A percentile compares a stretch with the other conserved stretches of the same genome.
phyloP scores from a whole-genome alignment of 2,113 vertebrate species.

The Loxodonta africana region DNA sequence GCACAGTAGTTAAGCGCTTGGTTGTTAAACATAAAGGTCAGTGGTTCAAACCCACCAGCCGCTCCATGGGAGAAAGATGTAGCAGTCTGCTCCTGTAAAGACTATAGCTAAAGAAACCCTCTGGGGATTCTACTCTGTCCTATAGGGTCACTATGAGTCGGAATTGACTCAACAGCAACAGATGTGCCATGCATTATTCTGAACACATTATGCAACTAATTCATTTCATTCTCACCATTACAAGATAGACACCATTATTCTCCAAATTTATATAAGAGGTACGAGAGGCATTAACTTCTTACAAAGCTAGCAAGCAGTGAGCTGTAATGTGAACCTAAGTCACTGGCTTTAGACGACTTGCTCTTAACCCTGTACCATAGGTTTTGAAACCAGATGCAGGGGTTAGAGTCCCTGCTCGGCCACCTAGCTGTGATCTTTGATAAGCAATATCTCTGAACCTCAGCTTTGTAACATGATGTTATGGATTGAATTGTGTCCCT shows the following conservation, averaged over 20 bases:
- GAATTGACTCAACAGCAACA: not conserved
- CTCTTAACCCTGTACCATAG: not conserved
- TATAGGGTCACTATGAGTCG: not conserved
- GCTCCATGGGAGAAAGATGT: too few relatives aligned
- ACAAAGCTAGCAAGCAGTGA: not conserved
- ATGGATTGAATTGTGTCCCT: too few relatives aligned
- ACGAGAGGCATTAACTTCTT: not conserved
- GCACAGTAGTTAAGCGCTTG: not conserved
- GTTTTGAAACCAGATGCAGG: not conserved
- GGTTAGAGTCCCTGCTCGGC: not conserved
- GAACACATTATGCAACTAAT: conserved; percentile 41
- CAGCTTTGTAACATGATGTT: not conserved
- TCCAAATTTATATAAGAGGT: conserved; percentile 4
- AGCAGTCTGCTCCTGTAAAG: not conserved
- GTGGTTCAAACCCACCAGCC: not conserved
- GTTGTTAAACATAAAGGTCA: not conserved
- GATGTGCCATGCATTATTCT: not conserved
- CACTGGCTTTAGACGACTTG: not conserved
- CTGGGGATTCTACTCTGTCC: not conserved
- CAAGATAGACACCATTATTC: not conserved
- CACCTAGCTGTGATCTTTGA: not conserved
- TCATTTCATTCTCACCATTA: conserved; percentile 30
- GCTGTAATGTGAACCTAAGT: not conserved
- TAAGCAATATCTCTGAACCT: not conserved
- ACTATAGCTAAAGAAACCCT: not conserved